Percentiles rank a stretch among this genome's conserved stretches.
Evolutionary conservation across 2,888 invertebrate species (phyloP).

Genomic region (Myopa testacea): DNA sequence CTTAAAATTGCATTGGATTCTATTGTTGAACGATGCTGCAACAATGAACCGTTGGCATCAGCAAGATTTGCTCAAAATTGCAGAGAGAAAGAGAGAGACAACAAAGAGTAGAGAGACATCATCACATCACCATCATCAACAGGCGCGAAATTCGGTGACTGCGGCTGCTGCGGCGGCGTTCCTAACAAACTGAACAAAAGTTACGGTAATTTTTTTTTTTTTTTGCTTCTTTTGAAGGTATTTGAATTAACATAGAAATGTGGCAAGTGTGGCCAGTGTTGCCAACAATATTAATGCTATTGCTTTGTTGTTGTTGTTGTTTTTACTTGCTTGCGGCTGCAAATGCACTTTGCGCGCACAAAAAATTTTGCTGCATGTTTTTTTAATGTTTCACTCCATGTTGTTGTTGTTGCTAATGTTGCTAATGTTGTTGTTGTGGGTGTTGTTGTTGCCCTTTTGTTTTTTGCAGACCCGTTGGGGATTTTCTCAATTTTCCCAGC

Average conservation of each 20-base stretch:
- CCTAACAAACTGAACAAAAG: slow-evolving; percentile 66
- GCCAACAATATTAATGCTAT: slow-evolving; percentile 1
- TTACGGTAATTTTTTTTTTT: slow-evolving; percentile 51
- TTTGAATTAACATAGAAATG: slow-evolving; percentile 31
- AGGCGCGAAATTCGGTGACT: not conserved
- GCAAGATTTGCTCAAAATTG: not conserved
- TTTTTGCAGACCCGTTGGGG: slow-evolving; percentile 16
- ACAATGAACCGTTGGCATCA: not conserved
- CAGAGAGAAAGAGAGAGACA: too few relatives aligned
- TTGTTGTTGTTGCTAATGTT: not conserved
- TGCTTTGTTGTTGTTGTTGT: slow-evolving; percentile 9
- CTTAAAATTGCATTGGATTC: slow-evolving; percentile 33
- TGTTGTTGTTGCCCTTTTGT: not conserved
- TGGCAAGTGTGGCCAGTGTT: slow-evolving; percentile 22
- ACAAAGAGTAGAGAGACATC: not conserved
- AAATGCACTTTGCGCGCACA: slow-evolving; percentile 64
- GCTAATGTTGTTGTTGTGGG: not conserved
- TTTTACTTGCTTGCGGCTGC: slow-evolving; percentile 53
- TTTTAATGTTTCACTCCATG: not conserved
- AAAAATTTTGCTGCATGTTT: slow-evolving; percentile 30
- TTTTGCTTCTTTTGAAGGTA: slow-evolving; percentile 35
- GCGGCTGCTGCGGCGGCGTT: not conserved
- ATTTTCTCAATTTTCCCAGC: slow-evolving; percentile 31
- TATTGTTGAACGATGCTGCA: not conserved
- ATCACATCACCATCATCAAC: slow-evolving; percentile 15